phyloP scores from a whole-genome alignment of 2,113 vertebrate species.

The Notechis scutatus region DNA sequence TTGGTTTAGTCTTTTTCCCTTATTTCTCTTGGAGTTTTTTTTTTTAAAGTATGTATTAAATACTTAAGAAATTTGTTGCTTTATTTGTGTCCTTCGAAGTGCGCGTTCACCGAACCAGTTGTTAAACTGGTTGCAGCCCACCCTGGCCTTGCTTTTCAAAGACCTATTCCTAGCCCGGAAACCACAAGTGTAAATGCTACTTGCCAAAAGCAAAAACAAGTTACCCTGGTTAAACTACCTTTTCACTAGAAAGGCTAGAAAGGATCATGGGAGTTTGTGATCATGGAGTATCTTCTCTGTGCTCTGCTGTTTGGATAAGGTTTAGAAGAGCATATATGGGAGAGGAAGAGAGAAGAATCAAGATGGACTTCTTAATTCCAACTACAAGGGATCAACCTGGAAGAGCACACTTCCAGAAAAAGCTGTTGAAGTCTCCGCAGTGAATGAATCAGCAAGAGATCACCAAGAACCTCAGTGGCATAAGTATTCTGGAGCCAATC shows the following conservation, averaged over 20 bases:
- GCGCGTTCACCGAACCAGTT: no score
- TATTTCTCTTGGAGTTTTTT: neutral
- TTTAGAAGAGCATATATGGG: neutral
- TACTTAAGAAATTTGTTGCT: neutral
- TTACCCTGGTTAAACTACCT: neutral
- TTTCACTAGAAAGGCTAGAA: neutral
- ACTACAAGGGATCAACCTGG: neutral
- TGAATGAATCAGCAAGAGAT: neutral
- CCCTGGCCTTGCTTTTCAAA: neutral
- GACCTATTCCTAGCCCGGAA: neutral
- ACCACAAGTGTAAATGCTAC: neutral
- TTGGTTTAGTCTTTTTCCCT: neutral
- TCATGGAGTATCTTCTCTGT: neutral
- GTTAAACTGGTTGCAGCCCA: no score
- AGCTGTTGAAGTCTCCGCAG: neutral
- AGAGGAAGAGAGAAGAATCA: neutral
- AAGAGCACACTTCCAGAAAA: neutral
- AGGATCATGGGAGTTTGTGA: neutral
- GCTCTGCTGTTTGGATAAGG: neutral
- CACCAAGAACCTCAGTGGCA: neutral
- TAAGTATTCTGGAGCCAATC: neutral
- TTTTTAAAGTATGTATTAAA: neutral
- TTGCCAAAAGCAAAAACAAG: neutral
- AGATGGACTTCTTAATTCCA: neutral
- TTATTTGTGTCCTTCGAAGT: neutral